A percentile compares a stretch with the other conserved stretches of the same genome.
Evolutionary conservation across 2,797 vertebrate species (phyloP).

Genomic region (Chrysocyon brachyurus): DNA sequence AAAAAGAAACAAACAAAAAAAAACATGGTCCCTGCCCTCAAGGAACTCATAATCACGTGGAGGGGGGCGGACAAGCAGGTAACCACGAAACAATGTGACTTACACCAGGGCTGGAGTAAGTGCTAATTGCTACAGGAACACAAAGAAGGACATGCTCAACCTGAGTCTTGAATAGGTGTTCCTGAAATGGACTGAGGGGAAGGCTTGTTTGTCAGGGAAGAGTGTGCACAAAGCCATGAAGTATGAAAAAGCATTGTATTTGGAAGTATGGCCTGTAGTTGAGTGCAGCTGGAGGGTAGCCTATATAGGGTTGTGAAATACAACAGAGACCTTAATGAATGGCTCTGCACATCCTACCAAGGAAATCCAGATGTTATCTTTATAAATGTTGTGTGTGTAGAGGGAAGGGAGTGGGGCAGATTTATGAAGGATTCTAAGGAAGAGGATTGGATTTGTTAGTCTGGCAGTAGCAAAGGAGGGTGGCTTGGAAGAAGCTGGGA

Average conservation of each 20-base stretch:
- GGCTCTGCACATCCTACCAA: neutral
- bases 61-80: neutral
- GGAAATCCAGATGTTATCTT: neutral
- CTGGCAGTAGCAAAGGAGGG: neutral
- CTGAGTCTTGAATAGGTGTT: neutral
- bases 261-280: neutral
- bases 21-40: constrained; percentile 25
- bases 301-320: neutral
- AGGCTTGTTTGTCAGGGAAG: neutral
- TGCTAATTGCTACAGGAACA: neutral
- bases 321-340: neutral
- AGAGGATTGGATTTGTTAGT: constrained; percentile 15
- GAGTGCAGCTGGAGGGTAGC: neutral
- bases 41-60: neutral
- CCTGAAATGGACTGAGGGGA: neutral
- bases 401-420: neutral
- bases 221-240: neutral
- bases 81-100: neutral
- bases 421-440: neutral
- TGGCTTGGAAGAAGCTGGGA: neutral
- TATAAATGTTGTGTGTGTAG: neutral
- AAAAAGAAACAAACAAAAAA: neutral
- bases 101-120: neutral
- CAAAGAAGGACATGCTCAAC: neutral
- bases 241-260: neutral